Evolutionary conservation across 2,888 invertebrate genomes (phyloP), one percentile per base, ranked within the genome.

Genomic region (Patella ulyssiponensis): DNA sequence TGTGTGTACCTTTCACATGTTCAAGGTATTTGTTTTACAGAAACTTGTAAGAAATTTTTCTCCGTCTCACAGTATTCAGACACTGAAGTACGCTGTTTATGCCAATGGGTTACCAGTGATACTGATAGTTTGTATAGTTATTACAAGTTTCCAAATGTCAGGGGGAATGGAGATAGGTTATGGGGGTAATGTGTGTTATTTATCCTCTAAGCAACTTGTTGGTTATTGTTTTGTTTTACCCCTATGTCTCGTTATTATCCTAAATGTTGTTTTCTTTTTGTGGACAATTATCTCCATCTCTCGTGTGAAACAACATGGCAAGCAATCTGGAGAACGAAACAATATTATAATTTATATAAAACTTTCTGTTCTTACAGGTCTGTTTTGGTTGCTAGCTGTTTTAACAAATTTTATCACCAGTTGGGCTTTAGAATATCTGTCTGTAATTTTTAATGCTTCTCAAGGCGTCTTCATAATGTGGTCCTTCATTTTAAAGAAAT

Each of bases 401-500:
- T 33, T 86, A 15, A 82, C 84, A 71, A 81, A 81, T 0, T 71
- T 83, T 54, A 64, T 83, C 3, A 74, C 76, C 1, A 27, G 80
- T 17, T 79, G 78, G 0, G 54, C 77, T 7, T 80, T 85, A 23
- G 81, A 82, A 3, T 84, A 82, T 69, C 33, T 84, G 52, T 82
- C 81, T 11, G 81, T 83, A 5, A 75, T 79, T 17, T 17, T 69
- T 86, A 85, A 82, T 33, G 84, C 82, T 2, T 75, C 80, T 0
- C 87, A 87, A 76, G 87, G 87, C 1, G 64, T 86, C 3, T 82
- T 85, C 69, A 80, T 87, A 33, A 85, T 85, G 51, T 20, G 84
- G 7, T 83, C 85, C 20, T 85, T 82, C 56, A 77, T 82, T 2
- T 78, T 82, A 64, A 87, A 85, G 76, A 72, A 58, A 33, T 70